Percentiles rank a stretch among this genome's conserved stretches.
These are phyloP conservation scores for Crocallis elinguaria DNA, from an alignment of 2,888 invertebrate species.

Conservation along the genomic window DNA sequence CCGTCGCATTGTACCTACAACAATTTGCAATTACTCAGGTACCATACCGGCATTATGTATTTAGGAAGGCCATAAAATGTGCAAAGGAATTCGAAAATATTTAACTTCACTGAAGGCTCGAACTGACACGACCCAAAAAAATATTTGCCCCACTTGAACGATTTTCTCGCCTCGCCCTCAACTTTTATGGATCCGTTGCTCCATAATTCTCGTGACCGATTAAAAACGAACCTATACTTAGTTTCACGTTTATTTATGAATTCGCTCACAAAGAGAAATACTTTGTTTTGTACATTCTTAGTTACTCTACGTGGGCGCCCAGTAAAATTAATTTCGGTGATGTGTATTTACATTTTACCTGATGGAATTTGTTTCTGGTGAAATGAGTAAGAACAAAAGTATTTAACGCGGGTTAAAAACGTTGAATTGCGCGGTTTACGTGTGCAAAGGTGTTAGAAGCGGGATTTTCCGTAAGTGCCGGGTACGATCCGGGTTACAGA, in stretches of 20 bases:
- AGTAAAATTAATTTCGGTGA: slow-evolving; percentile 57
- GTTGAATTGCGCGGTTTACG: slow-evolving; percentile 41
- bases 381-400: slow-evolving; percentile 69
- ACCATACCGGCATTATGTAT: background rate
- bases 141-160: slow-evolving; percentile 29
- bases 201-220: slow-evolving; percentile 36
- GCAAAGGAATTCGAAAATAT: slow-evolving; percentile 14
- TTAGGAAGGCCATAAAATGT: background rate
- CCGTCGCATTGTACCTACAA: too few species aligned
- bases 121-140: slow-evolving; percentile 23
- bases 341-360: slow-evolving; percentile 64
- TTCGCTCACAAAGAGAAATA: slow-evolving; percentile 51
- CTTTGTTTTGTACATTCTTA: slow-evolving; percentile 51
- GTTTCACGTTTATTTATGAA: slow-evolving; percentile 30
- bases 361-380: slow-evolving; percentile 71
- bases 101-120: slow-evolving; percentile 9
- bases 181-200: slow-evolving; percentile 42
- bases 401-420: slow-evolving; percentile 48
- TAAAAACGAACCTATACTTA: slow-evolving; percentile 35
- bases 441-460: slow-evolving; percentile 42
- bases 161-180: slow-evolving; percentile 10
- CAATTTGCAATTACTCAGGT: background rate
- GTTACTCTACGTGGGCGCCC: slow-evolving; percentile 55
- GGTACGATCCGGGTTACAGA: slow-evolving; percentile 10
- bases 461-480: slow-evolving; percentile 36